phyloP scores from a whole-genome alignment of 2,113 vertebrate genomes.

The Apistogramma diplotaenia region DNA sequence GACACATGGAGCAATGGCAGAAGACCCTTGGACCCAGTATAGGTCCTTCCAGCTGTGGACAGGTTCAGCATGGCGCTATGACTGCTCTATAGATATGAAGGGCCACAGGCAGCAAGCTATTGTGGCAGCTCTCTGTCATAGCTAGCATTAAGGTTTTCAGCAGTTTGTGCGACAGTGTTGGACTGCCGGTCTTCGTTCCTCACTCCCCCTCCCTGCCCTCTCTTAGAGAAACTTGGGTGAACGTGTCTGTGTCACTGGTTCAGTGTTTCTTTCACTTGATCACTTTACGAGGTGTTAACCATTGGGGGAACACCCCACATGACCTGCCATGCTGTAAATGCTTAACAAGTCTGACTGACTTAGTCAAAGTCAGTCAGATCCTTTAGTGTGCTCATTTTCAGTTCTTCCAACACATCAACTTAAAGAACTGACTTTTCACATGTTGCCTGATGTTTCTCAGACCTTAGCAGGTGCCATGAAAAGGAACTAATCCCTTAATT shows the following conservation, averaged over 20 bases:
- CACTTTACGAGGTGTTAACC: neutral
- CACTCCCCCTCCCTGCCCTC: neutral
- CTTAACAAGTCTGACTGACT: neutral
- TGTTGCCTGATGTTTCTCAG: neutral
- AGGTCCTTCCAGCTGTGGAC: neutral
- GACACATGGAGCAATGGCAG: neutral
- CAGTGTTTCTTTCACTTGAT: neutral
- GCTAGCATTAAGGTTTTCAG: neutral
- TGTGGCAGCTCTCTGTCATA: neutral
- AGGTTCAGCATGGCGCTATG: neutral
- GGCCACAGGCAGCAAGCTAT: neutral
- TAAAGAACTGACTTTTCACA: neutral
- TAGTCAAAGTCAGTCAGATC: neutral
- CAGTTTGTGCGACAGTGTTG: neutral
- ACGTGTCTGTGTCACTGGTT: neutral
- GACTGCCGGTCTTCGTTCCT: neutral
- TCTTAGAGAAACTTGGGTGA: neutral
- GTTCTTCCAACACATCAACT: neutral
- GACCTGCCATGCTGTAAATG: neutral
- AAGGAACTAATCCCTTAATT: neutral
- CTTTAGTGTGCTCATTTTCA: neutral
- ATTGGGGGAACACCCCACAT: neutral
- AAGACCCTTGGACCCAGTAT: neutral
- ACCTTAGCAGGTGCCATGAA: neutral
- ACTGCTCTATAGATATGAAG: neutral